A percentile compares a stretch with the other conserved stretches of the same genome.
Conservation (phyloP, 2,113 vertebrate species). For the Podarcis raffonei region DNA sequence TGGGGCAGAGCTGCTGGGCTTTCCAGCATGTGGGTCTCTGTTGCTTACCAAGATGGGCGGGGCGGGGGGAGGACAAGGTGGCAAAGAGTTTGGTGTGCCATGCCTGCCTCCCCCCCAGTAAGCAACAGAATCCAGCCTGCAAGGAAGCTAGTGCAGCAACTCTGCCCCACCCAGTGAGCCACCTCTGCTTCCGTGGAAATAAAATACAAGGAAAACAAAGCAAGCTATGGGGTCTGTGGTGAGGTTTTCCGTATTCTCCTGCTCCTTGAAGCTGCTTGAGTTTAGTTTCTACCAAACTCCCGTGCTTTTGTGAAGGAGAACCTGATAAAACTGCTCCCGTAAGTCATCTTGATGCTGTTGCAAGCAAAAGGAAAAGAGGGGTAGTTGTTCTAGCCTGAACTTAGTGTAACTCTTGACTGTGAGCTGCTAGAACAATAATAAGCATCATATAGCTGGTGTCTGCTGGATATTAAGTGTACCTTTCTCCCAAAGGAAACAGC, state of each 20-base stretch:
- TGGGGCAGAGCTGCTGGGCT: too few relatives aligned
- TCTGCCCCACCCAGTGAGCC: too few relatives aligned
- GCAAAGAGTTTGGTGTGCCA: too few relatives aligned
- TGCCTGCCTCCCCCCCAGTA: too few relatives aligned
- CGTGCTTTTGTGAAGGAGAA: neutral
- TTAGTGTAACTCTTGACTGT: neutral
- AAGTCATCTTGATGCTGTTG: slow-evolving; percentile 43
- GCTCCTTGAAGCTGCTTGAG: neutral
- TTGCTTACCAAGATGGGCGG: too few relatives aligned
- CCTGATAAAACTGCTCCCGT: slow-evolving; percentile 26
- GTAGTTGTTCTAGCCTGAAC: slow-evolving; percentile 20
- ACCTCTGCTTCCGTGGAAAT: neutral
- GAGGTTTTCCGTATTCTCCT: neutral
- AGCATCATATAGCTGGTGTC: neutral
- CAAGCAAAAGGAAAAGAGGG: slow-evolving; percentile 6
- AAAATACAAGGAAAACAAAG: neutral
- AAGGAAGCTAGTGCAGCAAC: too few relatives aligned
- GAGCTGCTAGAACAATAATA: neutral
- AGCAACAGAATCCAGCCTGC: too few relatives aligned
- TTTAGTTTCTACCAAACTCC: neutral
- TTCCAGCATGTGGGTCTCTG: too few relatives aligned
- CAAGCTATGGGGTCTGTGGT: neutral
- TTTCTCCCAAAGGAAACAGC: neutral
- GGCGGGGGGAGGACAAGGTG: too few relatives aligned
- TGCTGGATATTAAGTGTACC: neutral